Conservation (phyloP, 2,888 invertebrate genomes). For the Lasioglossum malachurum region DNA sequence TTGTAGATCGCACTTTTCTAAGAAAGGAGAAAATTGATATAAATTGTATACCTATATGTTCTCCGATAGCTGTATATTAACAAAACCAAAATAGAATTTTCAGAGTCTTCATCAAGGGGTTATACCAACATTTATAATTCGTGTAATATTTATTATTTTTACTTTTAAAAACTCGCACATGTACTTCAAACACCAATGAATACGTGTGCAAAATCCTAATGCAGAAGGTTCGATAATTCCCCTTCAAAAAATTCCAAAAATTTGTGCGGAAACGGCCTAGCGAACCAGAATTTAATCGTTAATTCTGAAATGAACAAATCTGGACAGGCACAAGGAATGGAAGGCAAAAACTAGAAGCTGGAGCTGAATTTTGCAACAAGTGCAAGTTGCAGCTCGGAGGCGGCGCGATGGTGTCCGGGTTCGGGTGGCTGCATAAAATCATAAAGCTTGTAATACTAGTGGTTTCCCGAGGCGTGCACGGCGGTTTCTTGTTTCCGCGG, state of each 20-base stretch:
- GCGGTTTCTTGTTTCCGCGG: slow-evolving; percentile 19
- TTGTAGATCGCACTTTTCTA: too few species aligned
- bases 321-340: too few species aligned
- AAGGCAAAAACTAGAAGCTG: not conserved
- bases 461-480: slow-evolving; percentile 24
- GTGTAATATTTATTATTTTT: not conserved
- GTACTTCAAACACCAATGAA: not conserved
- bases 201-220: not conserved
- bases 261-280: too few species aligned
- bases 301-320: too few species aligned
- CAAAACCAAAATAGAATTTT: too few species aligned
- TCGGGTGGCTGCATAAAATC: slow-evolving; percentile 33
- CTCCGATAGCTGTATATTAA: too few species aligned
- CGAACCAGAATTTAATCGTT: too few species aligned
- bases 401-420: slow-evolving; percentile 18
- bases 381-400: not conserved
- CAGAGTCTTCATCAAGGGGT: too few species aligned
- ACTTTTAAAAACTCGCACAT: not conserved
- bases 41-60: too few species aligned
- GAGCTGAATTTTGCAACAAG: too few species aligned
- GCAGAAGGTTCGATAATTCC: not conserved
- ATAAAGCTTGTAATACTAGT: slow-evolving; percentile 45
- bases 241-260: not conserved
- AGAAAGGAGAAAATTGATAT: too few species aligned
- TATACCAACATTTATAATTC: not conserved